phyloP scores from a whole-genome alignment of 2,888 invertebrate genomes.

The Scaptomyza flava region DNA sequence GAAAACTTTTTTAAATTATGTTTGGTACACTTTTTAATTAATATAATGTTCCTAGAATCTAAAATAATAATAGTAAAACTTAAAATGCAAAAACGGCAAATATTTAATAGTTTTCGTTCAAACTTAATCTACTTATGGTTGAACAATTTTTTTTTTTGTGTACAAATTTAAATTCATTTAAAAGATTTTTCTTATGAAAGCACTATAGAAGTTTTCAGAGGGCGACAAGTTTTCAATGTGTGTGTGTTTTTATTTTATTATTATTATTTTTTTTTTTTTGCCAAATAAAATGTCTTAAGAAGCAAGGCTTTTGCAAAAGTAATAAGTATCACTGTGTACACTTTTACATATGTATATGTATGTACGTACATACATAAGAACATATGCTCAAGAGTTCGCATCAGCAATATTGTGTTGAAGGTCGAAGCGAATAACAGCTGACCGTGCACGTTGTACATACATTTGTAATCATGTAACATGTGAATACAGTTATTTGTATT shows the following conservation, averaged over 20 bases:
- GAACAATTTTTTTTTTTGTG: not conserved
- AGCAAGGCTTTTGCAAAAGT: not conserved
- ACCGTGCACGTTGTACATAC: slow-evolving; percentile 9
- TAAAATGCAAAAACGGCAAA: too few relatives aligned
- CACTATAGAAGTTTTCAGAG: not conserved
- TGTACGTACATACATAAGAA: too few relatives aligned
- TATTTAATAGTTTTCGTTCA: too few relatives aligned
- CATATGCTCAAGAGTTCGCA: slow-evolving; percentile 3
- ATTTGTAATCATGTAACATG: not conserved
- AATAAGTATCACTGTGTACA: not conserved
- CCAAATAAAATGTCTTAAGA: not conserved
- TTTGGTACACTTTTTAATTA: too few relatives aligned
- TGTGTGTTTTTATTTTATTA: too few relatives aligned
- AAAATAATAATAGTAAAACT: too few relatives aligned
- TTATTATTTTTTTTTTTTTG: not conserved
- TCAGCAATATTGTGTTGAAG: slow-evolving; percentile 44
- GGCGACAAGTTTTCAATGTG: not conserved
- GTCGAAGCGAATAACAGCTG: slow-evolving; percentile 52
- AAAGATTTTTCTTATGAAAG: not conserved
- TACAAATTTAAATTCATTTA: not conserved
- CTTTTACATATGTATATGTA: not conserved
- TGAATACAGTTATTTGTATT: not conserved
- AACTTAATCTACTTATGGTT: too few relatives aligned
- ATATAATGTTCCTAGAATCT: too few relatives aligned
- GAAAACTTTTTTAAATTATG: too few relatives aligned